Conservation (phyloP, 2,797 vertebrate species). For the Coregonus sp. region DNA sequence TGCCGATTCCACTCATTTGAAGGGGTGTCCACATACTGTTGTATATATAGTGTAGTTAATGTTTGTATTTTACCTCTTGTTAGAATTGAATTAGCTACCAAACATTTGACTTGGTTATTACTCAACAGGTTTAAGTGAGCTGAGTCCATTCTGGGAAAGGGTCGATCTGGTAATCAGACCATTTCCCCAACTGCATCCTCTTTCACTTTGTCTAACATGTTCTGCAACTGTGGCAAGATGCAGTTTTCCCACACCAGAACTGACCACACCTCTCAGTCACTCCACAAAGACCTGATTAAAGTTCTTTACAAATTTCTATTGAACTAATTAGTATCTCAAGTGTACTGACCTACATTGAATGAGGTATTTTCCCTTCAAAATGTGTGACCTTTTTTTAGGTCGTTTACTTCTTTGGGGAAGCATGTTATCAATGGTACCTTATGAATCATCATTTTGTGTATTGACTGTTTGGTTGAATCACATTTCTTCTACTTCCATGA, state of each 20-base stretch:
- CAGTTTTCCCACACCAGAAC: not conserved
- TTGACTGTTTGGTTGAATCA: not conserved
- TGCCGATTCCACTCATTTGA: too few relatives aligned
- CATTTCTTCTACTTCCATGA: not conserved
- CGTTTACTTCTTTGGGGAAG: not conserved
- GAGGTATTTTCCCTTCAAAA: not conserved
- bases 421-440: not conserved
- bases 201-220: slow-evolving; percentile 41
- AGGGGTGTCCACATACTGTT: too few relatives aligned
- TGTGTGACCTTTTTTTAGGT: not conserved
- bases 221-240: slow-evolving; percentile 12
- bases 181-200: slow-evolving; percentile 13
- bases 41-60: too few relatives aligned
- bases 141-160: slow-evolving; percentile 4
- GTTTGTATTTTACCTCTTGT: not conserved
- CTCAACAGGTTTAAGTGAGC: slow-evolving; percentile 7
- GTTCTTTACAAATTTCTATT: not conserved
- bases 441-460: not conserved
- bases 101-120: not conserved
- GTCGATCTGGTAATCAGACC: slow-evolving; percentile 2
- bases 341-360: not conserved
- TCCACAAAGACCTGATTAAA: not conserved
- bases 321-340: not conserved
- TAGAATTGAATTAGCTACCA: not conserved
- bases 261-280: not conserved